Evolutionary conservation across 2,888 invertebrate species (phyloP).

Genomic region (Spilarctia lutea): DNA sequence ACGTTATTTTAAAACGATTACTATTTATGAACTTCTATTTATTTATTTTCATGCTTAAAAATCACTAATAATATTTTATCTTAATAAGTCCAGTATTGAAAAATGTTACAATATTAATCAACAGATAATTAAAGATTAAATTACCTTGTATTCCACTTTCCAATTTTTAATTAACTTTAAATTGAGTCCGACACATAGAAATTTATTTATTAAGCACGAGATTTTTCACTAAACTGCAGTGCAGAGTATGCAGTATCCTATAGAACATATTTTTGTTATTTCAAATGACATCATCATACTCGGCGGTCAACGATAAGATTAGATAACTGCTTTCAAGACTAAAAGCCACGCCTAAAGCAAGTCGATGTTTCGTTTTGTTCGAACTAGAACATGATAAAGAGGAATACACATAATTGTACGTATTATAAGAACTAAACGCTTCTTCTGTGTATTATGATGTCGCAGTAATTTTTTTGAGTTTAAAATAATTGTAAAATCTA

Average conservation of each 20-base stretch:
- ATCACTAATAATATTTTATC: background rate
- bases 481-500: too few relatives aligned
- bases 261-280: constrained; percentile 61
- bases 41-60: background rate
- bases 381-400: constrained; percentile 32
- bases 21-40: constrained; percentile 5
- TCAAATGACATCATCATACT: constrained; percentile 72
- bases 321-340: constrained; percentile 67
- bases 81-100: background rate
- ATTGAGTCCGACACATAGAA: constrained; percentile 22
- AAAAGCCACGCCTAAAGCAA: constrained; percentile 63
- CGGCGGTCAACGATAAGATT: constrained; percentile 70
- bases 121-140: constrained; percentile 3
- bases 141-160: constrained; percentile 39
- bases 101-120: constrained; percentile 18
- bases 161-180: constrained; percentile 11
- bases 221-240: constrained; percentile 50
- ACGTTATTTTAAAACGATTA: constrained; percentile 9
- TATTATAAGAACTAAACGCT: background rate
- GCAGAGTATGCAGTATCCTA: constrained; percentile 38
- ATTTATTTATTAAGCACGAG: constrained; percentile 40
- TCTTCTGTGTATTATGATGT: background rate
- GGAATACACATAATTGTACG: background rate
- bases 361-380: constrained; percentile 41
- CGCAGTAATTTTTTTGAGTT: background rate